Evolutionary conservation across 2,113 vertebrate genomes (phyloP), one percentile per base, ranked within the genome.

Genomic region (Laticauda laticaudata): DNA sequence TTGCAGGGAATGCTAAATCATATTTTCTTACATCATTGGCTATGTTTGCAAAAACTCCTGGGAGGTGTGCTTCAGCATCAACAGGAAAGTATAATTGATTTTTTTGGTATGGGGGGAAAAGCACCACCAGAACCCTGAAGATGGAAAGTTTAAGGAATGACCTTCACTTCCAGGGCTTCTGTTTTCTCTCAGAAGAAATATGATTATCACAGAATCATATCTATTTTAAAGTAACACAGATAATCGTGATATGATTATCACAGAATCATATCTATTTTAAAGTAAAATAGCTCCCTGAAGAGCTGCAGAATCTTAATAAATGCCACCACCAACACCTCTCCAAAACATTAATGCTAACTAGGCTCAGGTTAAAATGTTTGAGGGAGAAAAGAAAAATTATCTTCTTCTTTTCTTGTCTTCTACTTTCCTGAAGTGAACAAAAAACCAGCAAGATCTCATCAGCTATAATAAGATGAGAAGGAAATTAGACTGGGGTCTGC

Each of bases 391-490:
- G 75, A 81, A 81, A 3, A 81, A 43, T 43, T 81, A 39, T 81
- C 34, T 81, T 81, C 69, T 75, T 75, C 75, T 43, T 43, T 81
- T 81, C 34, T 81, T 21, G 75, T 57, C 4, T 55, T 26, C 86
- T 92, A 0, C 23, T 86, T 48, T 61, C 64, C 21, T 87, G 29
- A 93, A 55, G 88, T 88, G 53, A 94, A 90, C 24, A 18, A 59
- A 92, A 92, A 93, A 56, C 10, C 23, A 92, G 91, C 87, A 29
- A 15, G 59, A 51, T 57, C 20, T 23, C 55, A 56, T 86, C 92
- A 56, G 0, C 1, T 89, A 89, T 48, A 87, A 0, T 39, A 0
- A 91, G 92, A 89, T 85, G 23, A 21, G 0, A 93, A 92, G 87
- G 92, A 90, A 69, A 91, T 93, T 69, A 45, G 24, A 56, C 55